Evolutionary conservation across 2,797 vertebrate genomes (phyloP), one percentile per base, ranked within the genome.

Genomic region (Ptychadena robeensis): DNA sequence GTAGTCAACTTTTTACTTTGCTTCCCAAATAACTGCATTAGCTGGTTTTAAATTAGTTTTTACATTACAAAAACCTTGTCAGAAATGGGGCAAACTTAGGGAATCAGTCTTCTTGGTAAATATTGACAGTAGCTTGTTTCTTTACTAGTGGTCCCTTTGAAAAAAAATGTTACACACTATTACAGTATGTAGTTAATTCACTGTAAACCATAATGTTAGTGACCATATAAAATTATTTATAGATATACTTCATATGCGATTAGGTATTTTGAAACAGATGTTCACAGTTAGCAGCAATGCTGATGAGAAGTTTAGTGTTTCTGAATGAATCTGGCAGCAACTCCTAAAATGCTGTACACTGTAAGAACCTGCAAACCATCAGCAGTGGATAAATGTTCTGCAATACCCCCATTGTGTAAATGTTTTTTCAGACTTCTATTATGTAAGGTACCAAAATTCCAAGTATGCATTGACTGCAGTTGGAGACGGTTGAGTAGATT

Each of bases 251-350:
- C 18, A 6, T 53, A 22, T 53, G 1, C 18, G 1, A 53, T n/a
- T n/a, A 22, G 44, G 1, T 22, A 8, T 22, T n/a, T n/a, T n/a
- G n/a, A n/a, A n/a, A n/a, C n/a, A n/a, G n/a, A n/a, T n/a, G n/a
- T n/a, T n/a, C n/a, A n/a, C 64, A 77, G 22, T 25, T 32, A 77
- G 75, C 75, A 67, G 75, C 64, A 32, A 2, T 77, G 75, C 40
- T 48, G 38, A 61, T 44, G 27, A 30, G 30, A 38, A 77, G 32
- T 38, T 67, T 77, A 77, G 75, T 77, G 75, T 67, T 77, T 38
- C 12, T 32, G 15, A 31, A 9, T 12, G 40, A 12, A 30, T 30
- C 1, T 14, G 71, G 40, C 38, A 12, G 38, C 38, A 40, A 15
- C 38, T 12, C 38, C 38, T 40, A 40, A 40, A 40, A 1, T 2